Evolutionary conservation across 2,888 invertebrate genomes (phyloP).

Genomic region (Gastrophysa polygoni): DNA sequence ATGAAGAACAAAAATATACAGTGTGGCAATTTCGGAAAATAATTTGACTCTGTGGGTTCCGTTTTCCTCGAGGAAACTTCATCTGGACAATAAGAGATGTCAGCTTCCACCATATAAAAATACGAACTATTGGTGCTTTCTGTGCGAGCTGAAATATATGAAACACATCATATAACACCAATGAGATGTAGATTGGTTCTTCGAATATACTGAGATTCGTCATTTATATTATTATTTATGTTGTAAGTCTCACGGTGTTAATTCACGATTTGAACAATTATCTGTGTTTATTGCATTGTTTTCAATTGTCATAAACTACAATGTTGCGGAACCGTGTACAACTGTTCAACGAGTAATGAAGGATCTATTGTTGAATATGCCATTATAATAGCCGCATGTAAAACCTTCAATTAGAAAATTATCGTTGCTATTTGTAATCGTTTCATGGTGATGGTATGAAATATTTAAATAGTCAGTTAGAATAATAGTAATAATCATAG

Average conservation of each 20-base stretch:
- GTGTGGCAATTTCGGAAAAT: too few species aligned
- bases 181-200: too few species aligned
- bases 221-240: not conserved
- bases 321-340: not conserved
- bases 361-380: not conserved
- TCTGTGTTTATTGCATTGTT: not conserved
- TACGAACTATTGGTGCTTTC: too few species aligned
- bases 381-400: not conserved
- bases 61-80: too few species aligned
- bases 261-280: conserved; percentile 18
- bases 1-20: too few species aligned
- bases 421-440: not conserved
- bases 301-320: not conserved
- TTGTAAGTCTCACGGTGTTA: not conserved
- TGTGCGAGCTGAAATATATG: too few species aligned
- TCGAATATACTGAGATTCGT: not conserved
- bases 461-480: not conserved
- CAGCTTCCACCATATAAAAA: too few species aligned
- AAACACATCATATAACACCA: too few species aligned
- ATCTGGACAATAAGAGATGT: too few species aligned
- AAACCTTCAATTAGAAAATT: not conserved
- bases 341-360: not conserved
- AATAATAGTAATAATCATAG: not conserved
- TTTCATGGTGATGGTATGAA: not conserved
- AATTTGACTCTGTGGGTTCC: too few species aligned